A percentile compares a stretch with the other conserved stretches of the same genome.
These are phyloP conservation scores for Mesocricetus auratus DNA, from an alignment of 2,113 vertebrate species.

Conservation along the genomic window DNA sequence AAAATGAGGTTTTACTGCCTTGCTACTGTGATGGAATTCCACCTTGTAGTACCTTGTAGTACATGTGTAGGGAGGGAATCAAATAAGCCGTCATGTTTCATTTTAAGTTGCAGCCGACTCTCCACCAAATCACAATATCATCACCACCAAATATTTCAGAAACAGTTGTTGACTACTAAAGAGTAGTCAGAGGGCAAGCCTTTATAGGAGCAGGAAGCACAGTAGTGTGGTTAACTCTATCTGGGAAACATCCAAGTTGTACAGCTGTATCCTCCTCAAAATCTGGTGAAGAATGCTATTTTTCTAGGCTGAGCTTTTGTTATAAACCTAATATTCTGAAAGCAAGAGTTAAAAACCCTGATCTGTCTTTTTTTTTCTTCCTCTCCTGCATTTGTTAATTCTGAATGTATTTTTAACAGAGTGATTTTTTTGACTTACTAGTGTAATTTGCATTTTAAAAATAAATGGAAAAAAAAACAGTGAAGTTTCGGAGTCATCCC, in stretches of 20 bases:
- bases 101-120: conserved; percentile 83
- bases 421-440: conserved; percentile 92
- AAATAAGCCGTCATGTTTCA: conserved; percentile 78
- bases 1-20: conserved; percentile 74
- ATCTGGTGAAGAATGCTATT: conserved; percentile 91
- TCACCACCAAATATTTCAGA: conserved; percentile 78
- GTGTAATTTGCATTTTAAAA: conserved; percentile 92
- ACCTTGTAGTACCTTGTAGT: conserved; percentile 12
- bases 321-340: conserved; percentile 90
- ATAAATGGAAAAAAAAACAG: conserved; percentile 89
- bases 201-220: conserved; percentile 86
- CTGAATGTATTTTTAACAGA: conserved; percentile 93
- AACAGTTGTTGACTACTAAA: conserved; percentile 86
- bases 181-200: conserved; percentile 81
- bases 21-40: neutral
- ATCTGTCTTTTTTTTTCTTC: conserved; percentile 85
- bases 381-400: conserved; percentile 88
- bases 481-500: conserved; percentile 86
- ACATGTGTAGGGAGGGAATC: conserved; percentile 78
- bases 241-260: conserved; percentile 87
- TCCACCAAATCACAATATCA: conserved; percentile 79
- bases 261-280: conserved; percentile 90
- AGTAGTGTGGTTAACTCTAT: conserved; percentile 86
- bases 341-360: conserved; percentile 88
- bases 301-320: conserved; percentile 92